Conservation (phyloP, 1,140 invertebrate genomes). For the Ips nitidus region DNA sequence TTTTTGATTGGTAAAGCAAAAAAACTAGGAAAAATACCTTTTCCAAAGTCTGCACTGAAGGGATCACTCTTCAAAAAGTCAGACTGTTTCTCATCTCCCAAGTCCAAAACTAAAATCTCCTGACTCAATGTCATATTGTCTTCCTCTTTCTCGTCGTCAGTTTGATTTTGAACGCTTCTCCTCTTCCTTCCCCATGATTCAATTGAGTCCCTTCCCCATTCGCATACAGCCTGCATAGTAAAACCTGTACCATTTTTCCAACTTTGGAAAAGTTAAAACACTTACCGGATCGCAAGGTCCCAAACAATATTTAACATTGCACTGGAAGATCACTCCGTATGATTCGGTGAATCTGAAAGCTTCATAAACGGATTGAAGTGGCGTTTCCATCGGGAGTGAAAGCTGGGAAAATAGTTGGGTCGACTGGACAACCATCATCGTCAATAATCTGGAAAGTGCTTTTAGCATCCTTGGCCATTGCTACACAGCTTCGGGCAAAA, state of each 20-base stretch:
- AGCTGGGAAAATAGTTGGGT: constrained; percentile 89
- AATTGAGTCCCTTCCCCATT: constrained; percentile 83
- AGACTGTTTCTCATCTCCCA: constrained; percentile 83
- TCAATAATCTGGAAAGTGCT: constrained; percentile 96
- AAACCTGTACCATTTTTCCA: constrained; percentile 19
- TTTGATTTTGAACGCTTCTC: constrained; percentile 67
- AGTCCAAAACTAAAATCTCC: constrained; percentile 89
- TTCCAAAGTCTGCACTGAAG: constrained; percentile 72
- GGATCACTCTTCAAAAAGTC: constrained; percentile 75
- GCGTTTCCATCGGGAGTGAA: constrained; percentile 87
- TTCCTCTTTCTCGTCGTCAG: constrained; percentile 66
- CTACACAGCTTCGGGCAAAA: constrained; percentile 94
- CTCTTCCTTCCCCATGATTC: constrained; percentile 88
- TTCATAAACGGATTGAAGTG: constrained; percentile 88
- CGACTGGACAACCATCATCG: constrained; percentile 91
- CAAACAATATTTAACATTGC: constrained; percentile 94
- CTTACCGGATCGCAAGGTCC: constrained; percentile 90
- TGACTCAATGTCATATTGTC: constrained; percentile 89
- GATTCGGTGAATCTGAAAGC: constrained; percentile 95
- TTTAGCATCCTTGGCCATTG: constrained; percentile 95
- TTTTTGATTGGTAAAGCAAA: background rate
- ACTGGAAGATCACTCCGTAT: constrained; percentile 96
- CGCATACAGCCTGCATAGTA: constrained; percentile 72
- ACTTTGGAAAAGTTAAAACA: background rate
- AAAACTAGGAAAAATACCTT: constrained; percentile 54